Evolutionary conservation across 2,797 vertebrate species (phyloP).

Genomic region (Limosa lapponica): DNA sequence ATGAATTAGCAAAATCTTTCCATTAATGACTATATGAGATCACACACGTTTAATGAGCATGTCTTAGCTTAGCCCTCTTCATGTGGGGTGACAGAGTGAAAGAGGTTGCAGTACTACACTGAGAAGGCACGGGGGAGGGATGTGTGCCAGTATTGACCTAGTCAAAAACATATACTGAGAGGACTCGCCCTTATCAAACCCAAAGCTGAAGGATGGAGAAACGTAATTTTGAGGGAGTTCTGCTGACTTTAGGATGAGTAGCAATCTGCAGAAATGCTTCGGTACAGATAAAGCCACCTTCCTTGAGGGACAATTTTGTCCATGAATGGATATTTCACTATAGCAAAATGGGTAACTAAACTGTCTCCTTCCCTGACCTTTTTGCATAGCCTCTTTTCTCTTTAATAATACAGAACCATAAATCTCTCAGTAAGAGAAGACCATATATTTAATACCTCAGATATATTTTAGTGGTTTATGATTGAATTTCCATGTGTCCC

Average conservation of each 20-base stretch:
- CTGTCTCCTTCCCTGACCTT: background rate
- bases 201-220: background rate
- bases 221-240: background rate
- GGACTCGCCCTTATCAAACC: background rate
- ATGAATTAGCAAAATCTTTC: background rate
- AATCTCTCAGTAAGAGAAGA: background rate
- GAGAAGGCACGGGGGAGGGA: background rate
- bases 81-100: accelerated
- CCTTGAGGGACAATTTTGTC: background rate
- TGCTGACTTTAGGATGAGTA: background rate
- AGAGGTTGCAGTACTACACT: background rate
- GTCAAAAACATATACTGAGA: background rate
- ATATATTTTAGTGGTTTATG: background rate
- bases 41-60: background rate
- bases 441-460: background rate
- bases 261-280: background rate
- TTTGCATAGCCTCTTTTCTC: background rate
- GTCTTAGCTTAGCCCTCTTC: background rate
- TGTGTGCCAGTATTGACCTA: background rate
- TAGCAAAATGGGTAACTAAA: background rate
- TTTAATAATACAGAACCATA: background rate
- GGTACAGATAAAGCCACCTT: background rate
- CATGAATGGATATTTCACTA: background rate
- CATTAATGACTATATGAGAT: background rate
- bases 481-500: background rate